These are phyloP conservation scores for Melanotaenia boesemani DNA, from an alignment of 2,797 vertebrate genomes.

Conservation along the genomic window DNA sequence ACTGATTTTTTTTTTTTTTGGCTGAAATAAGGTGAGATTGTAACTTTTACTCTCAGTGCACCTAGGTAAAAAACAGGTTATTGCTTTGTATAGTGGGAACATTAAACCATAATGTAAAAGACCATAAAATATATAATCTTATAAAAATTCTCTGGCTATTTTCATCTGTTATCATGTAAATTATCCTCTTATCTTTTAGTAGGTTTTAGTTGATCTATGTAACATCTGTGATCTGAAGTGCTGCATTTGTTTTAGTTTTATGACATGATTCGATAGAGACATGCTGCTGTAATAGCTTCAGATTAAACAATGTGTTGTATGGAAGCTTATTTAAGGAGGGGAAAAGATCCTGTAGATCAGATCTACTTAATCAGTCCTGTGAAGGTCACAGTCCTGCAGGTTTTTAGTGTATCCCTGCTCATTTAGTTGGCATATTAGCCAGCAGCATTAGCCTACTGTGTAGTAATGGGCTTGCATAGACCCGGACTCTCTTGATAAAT, in stretches of 20 bases:
- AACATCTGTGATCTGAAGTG: neutral
- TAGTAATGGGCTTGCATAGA: no score
- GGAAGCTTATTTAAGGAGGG: neutral
- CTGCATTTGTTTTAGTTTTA: neutral
- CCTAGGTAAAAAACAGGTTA: no score
- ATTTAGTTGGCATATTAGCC: no score
- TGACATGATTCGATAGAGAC: neutral
- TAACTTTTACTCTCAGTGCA: no score
- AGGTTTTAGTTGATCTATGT: neutral
- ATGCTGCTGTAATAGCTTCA: neutral
- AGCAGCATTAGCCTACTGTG: no score
- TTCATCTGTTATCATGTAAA: conserved; percentile 1
- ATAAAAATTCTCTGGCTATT: neutral
- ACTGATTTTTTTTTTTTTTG: neutral
- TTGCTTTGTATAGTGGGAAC: neutral
- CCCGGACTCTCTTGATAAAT: neutral
- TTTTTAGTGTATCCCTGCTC: no score
- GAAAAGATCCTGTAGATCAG: no score
- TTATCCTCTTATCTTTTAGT: neutral
- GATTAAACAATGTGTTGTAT: neutral
- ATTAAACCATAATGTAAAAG: neutral
- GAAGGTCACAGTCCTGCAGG: no score
- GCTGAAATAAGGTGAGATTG: neutral
- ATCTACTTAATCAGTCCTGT: no score
- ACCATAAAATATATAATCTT: conserved; percentile 9